Evolutionary conservation across 1,140 invertebrate genomes (phyloP), one percentile per base, ranked within the genome.

Genomic region (Drosophila kanapiae): DNA sequence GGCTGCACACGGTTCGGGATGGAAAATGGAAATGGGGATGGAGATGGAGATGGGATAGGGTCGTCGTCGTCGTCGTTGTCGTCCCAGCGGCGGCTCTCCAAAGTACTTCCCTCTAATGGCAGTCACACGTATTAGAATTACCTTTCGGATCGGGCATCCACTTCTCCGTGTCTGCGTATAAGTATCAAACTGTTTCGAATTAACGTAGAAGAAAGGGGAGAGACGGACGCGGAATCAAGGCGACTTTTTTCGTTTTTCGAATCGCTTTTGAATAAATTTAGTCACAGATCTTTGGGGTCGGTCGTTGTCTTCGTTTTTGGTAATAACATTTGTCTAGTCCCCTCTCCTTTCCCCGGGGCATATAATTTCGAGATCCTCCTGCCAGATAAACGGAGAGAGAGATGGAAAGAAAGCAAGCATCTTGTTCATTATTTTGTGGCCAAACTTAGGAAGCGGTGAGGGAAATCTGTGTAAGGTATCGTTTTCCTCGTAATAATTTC

Each of bases 261-360:
- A 88, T 88, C 80, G 75, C 67, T 90, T 90, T 90, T 90, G 85
- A 90, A 90, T 90, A 90, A 85, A 90, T 90, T 90, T 90, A 90
- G 86, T 90, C 86, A 82, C 75, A 90, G 85, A 85, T 90, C 81
- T 87, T 60, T 56, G 64, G 60, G 59, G 68, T 82, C 75, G 75
- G 75, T 85, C 60, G 78, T 69, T 81, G 85, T 78, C 64, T 80
- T 71, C 76, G 57, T 69, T 80, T 86, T 78, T 84, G 84, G 84
- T 88, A 90, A 90, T 90, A 85, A 90, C 85, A 88, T 90, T 87
- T 88, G 84, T 87, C 84, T 87, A 87, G 80, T 59, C 42, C 60
- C 67, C 59, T 68, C 49, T 59, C 23, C 23, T 23, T 23, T 23
- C 35, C 45, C 16, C 57, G 14, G 56, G 64, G 51, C 62, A 60